These are phyloP conservation scores for Cyanistes caeruleus DNA, from an alignment of 2,113 vertebrate genomes.

Conservation along the genomic window DNA sequence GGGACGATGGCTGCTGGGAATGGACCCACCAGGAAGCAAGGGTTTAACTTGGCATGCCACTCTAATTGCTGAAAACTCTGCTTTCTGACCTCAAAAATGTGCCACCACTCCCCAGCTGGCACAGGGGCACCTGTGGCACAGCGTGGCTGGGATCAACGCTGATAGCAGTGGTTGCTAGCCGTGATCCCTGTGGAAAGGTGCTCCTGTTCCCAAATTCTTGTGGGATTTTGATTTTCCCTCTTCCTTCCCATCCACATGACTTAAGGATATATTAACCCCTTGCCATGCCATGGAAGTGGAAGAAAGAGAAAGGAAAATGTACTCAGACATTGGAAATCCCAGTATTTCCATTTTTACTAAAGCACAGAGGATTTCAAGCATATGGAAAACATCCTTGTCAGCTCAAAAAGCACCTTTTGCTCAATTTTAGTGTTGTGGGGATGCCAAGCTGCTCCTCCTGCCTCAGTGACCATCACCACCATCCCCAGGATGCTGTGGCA, in stretches of 20 bases:
- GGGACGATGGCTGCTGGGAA: conserved; percentile 36
- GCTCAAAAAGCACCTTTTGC: background rate
- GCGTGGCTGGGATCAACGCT: accelerated
- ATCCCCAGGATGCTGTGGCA: accelerated
- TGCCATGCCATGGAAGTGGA: background rate
- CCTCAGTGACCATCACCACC: background rate
- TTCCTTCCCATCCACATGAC: background rate
- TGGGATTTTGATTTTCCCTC: background rate
- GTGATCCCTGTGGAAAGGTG: accelerated
- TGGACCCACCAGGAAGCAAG: background rate
- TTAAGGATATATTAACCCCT: background rate
- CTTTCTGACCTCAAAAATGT: conserved; percentile 32
- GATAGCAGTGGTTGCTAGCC: accelerated
- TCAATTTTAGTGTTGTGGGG: background rate
- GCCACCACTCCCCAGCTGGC: background rate
- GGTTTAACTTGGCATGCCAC: background rate
- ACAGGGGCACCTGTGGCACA: background rate
- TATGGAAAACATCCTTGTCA: background rate
- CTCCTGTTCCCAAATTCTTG: background rate
- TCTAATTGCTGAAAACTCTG: conserved; percentile 29
- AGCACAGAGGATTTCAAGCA: background rate
- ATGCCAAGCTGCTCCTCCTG: background rate
- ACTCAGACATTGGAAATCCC: background rate
- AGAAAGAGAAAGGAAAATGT: background rate
- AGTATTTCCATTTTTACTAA: background rate